A percentile compares a stretch with the other conserved stretches of the same genome.
Conservation (phyloP, 2,888 invertebrate genomes). For the Amblyjoppa fuscipennis region DNA sequence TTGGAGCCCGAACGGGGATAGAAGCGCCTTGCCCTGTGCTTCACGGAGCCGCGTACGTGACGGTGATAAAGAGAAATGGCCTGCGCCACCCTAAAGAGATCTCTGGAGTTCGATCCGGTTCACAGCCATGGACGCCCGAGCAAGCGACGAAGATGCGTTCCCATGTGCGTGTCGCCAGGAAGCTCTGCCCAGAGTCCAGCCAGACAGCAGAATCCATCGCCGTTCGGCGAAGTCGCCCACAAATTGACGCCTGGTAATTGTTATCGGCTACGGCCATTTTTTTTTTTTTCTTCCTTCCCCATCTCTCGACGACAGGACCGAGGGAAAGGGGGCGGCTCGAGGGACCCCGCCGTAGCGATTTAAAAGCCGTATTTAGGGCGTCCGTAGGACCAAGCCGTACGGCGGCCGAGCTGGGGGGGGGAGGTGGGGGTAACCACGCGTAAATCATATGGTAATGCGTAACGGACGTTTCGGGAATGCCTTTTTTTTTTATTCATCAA, state of each 20-base stretch:
- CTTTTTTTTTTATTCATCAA: constrained; percentile 36
- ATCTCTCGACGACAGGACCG: constrained; percentile 21
- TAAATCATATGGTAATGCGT: constrained; percentile 84
- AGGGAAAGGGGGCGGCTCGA: constrained; percentile 35
- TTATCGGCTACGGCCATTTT: constrained; percentile 79
- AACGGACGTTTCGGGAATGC: constrained; percentile 73
- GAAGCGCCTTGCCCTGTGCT: constrained; percentile 60
- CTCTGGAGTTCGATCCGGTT: constrained; percentile 97
- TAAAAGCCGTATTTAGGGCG: constrained; percentile 79
- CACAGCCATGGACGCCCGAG: constrained; percentile 93
- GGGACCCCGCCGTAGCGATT: constrained; percentile 72
- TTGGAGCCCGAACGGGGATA: constrained; percentile 10
- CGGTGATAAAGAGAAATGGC: constrained; percentile 91
- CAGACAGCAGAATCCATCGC: constrained; percentile 88
- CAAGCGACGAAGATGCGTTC: constrained; percentile 96
- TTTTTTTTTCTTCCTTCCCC: constrained; percentile 55
- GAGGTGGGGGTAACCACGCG: constrained; percentile 70
- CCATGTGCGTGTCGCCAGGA: constrained; percentile 90
- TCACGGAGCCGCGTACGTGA: constrained; percentile 66
- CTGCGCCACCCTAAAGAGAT: constrained; percentile 98
- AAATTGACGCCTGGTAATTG: constrained; percentile 95
- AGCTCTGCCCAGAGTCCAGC: constrained; percentile 81
- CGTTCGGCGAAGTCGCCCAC: constrained; percentile 93
- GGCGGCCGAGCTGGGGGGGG: constrained; percentile 60
- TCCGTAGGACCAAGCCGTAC: constrained; percentile 56